Evolutionary conservation across 2,888 invertebrate species (phyloP), one percentile per base, ranked within the genome.

Genomic region (Caenorhabditis panamensis): DNA sequence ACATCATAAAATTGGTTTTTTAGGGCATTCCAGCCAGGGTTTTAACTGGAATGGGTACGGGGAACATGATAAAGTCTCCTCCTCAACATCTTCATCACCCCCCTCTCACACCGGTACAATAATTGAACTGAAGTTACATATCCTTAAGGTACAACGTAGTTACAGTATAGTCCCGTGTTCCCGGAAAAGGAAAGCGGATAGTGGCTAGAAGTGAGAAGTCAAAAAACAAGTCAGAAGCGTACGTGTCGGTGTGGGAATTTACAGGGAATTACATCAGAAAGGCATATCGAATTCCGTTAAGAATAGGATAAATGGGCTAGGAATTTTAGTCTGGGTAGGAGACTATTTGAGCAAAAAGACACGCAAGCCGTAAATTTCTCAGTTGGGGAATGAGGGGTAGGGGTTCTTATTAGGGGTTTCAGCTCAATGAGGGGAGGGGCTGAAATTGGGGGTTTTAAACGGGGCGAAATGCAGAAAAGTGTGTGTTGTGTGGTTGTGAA

Each of bases 91-190:
- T 20, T 67, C 58, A 64, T 53, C 64, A 24, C n/a, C 47, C 69
- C 68, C 69, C 61, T 61, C 61, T 61, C 69, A 61, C 69, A 51
- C 69, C 69, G 69, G 51, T 69, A 69, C 69, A 61, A 61, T 69
- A 59, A 58, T n/a, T 47, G 58, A 31, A 58, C 56, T 67, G 47
- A 31, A n/a, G n/a, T 28, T 26, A 20, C 4, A 11, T 64, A 53
- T 22, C 36, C 37, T 51, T 31, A 53, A 18, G 18, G 20, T 22
- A 2, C 4, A 49, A n/a, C 26, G 13, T 56, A n/a, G n/a, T 28
- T 54, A 28, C 54, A 54, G 31, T 31, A 28, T 28, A n/a, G n/a
- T n/a, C n/a, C n/a, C n/a, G n/a, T n/a, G n/a, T n/a, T n/a, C n/a
- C n/a, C n/a, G 16, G 41, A 11, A 41, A 41, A 41, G 41, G 41